Percentiles rank a stretch among this genome's conserved stretches.
These are phyloP conservation scores for Meriones psammophilus DNA, from an alignment of 2,797 vertebrate genomes.

Conservation along the genomic window DNA sequence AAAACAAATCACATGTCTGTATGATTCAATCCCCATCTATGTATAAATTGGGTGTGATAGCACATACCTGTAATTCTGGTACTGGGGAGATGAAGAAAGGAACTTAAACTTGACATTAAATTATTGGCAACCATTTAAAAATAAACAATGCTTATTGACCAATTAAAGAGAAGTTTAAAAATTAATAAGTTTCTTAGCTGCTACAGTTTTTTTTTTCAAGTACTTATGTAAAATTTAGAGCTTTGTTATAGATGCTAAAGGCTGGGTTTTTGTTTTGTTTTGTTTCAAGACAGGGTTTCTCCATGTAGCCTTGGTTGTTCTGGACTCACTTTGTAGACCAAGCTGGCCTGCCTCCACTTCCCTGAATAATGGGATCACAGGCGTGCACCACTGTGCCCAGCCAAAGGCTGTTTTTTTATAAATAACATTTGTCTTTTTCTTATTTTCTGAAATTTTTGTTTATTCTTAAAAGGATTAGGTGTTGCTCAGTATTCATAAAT, in stretches of 20 bases:
- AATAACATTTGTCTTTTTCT: slow-evolving; percentile 19
- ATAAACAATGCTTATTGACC: neutral
- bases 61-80: neutral
- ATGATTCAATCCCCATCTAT: neutral
- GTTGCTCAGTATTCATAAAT: slow-evolving; percentile 48
- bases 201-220: slow-evolving; percentile 27
- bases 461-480: slow-evolving; percentile 25
- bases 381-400: too few relatives aligned
- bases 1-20: neutral
- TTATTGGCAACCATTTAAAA: slow-evolving; percentile 27
- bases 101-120: slow-evolving; percentile 4
- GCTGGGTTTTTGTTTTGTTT: too few relatives aligned
- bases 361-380: too few relatives aligned
- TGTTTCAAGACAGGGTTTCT: too few relatives aligned
- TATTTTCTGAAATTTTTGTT: slow-evolving; percentile 9
- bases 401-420: slow-evolving; percentile 8
- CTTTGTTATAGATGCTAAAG: neutral
- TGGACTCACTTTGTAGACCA: too few relatives aligned
- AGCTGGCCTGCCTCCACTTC: too few relatives aligned
- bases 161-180: slow-evolving; percentile 28
- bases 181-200: slow-evolving; percentile 20
- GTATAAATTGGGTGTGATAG: neutral
- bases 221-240: slow-evolving; percentile 54
- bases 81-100: neutral
- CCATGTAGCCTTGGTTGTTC: too few relatives aligned